Conservation (phyloP, 2,797 vertebrate species). For the Chrosomus eos region DNA sequence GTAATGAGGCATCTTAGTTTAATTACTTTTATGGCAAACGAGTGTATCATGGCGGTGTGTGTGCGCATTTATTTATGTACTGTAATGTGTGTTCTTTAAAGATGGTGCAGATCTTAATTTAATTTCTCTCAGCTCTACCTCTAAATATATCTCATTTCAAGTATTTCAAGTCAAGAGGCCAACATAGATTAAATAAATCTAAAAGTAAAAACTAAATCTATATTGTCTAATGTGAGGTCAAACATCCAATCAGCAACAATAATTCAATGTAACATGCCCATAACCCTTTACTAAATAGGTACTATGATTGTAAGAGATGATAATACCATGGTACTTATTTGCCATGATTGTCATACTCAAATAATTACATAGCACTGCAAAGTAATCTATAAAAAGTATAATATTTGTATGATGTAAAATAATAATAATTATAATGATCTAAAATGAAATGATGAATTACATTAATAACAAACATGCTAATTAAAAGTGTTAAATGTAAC, state of each 20-base stretch:
- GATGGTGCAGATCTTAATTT: slow-evolving; percentile 40
- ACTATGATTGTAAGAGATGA: neutral
- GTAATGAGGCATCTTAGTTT: slow-evolving; percentile 56
- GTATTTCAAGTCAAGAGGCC: slow-evolving; percentile 57
- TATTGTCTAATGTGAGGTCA: neutral
- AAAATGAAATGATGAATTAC: neutral
- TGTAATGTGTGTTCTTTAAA: slow-evolving; percentile 17
- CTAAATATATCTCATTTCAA: slow-evolving; percentile 45
- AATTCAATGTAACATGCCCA: neutral
- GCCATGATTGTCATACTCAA: neutral
- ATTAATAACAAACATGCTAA: neutral
- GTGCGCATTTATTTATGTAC: neutral
- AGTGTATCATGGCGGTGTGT: slow-evolving; percentile 39
- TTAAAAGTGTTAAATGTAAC: no score
- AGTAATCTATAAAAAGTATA: neutral
- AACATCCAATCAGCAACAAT: neutral
- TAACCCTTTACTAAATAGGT: neutral
- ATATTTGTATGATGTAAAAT: neutral
- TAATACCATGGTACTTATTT: neutral
- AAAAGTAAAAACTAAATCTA: neutral
- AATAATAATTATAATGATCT: neutral
- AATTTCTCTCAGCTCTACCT: slow-evolving; percentile 56
- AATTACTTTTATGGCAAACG: slow-evolving; percentile 54
- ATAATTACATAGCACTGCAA: neutral
- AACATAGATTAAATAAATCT: neutral